Evolutionary conservation across 2,888 invertebrate genomes (phyloP), one percentile per base, ranked within the genome.

Genomic region (Stomorhina lunata): DNA sequence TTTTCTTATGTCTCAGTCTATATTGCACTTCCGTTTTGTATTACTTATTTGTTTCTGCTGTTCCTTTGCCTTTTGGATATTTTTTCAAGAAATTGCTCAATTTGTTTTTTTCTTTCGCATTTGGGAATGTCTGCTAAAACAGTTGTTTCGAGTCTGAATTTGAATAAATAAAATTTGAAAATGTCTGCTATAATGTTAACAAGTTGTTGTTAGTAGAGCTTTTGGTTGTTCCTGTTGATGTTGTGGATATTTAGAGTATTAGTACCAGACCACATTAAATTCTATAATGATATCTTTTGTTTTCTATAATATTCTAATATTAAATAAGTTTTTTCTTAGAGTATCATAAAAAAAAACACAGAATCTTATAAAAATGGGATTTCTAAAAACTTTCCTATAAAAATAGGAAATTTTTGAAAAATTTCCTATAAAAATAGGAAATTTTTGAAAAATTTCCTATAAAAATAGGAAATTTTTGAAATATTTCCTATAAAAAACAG

Each of bases 181-280:
- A 37, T 66, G 72, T 79, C 79, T 79, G 57, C 25, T 78, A 15
- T 57, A 78, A 65, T 79, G 32, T 72, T 66, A 80, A 66, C 79
- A 73, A 59, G 0, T 32, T 50, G 50, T 55, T 50, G 40, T 68
- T 75, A 15, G 22, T 17, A 25, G 17, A 9, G 34, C 7, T 34
- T 32, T 45, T 34, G 59, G 15, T n/a, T 50, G 9, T 57, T 53
- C 53, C 32, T 68, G 73, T 27, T 55, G 7, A 20, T 63, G 55
- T 34, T 59, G 48, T 55, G 20, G 17, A 17, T 15, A 34, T 34
- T 9, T 34, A 17, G 34, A 40, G 12, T 17, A 17, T 20, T 65
- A 72, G 37, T 55, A n/a, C n/a, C n/a, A n/a, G 63, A 48, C 12
- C n/a, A 25, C 15, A 65, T 65, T 78, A 50, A 15, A 61, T 61